Base-by-base conservation (phyloP, 2,888 invertebrate genomes). In the Phaedon cochleariae region DNA sequence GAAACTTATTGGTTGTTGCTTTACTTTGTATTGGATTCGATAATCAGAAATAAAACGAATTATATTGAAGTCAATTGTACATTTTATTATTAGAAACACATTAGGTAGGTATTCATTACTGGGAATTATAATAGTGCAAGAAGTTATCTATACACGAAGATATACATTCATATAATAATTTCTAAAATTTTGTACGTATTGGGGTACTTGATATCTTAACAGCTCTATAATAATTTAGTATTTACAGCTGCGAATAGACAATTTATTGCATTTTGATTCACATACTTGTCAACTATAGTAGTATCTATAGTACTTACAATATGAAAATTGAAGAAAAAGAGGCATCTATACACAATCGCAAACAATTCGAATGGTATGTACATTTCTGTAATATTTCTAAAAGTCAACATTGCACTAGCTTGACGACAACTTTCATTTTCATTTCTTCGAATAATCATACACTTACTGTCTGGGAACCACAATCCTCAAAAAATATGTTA, bases 171-270 rank as follows among this genome's bases (percentile, higher is more conserved):
- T 34, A 34, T 34, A 12, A 51, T 58, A 63, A 12, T 7, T 34
- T 34, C 34, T 34, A 34, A 4, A 7, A 34, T 34, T 34, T 34
- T 34, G 34, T 34, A 34, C 34, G 34, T 10, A 26, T 34, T 62
- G 37, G 69, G 9, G 34, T 34, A 34, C 34, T 10, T 2, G 10
- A 34, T 4, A 34, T 34, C 12, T 12, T 69, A 34, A 4, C 26
- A 26, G 4, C 12, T 34, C 31, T 54, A 61, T 68, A 73, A 72
- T 73, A 73, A 71, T 68, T 73, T 73, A 73, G 62, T 73, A 74
- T 74, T 71, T 74, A 75, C 74, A 74, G 54, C 62, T 34, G 34
- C 34, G 12, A 34, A 7, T 61, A 62, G 69, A 64, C 65, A 60
- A 55, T 29, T 65, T 64, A 68, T 74, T 71, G 70, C 63, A 57